Evolutionary conservation across 2,113 vertebrate species (phyloP).

Genomic region (Pomatostomus ruficeps): DNA sequence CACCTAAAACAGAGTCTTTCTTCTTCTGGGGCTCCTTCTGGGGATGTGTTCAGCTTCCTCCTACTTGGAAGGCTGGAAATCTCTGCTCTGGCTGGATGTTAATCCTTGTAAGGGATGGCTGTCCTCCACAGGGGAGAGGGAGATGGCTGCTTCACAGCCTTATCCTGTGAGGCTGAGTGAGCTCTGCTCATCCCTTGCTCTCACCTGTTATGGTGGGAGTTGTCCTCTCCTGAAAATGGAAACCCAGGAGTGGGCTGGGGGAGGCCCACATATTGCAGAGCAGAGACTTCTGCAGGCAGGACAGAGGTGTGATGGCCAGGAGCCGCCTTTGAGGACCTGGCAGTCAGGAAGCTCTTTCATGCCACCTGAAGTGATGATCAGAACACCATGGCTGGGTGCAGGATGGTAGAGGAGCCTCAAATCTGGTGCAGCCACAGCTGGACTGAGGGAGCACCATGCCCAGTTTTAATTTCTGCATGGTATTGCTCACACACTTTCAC

Average conservation of each 20-base stretch:
- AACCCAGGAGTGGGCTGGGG: neutral
- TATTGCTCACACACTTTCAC: rapidly evolving
- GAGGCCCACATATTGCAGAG: neutral
- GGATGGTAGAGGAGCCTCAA: neutral
- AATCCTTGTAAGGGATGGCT: neutral
- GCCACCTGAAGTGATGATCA: neutral
- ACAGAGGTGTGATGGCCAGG: neutral
- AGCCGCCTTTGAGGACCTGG: neutral
- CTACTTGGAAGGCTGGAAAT: neutral
- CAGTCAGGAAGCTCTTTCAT: neutral
- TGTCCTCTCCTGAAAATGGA: neutral
- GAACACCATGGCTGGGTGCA: neutral
- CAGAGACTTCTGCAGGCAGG: neutral
- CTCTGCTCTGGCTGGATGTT: neutral
- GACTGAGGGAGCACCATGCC: neutral
- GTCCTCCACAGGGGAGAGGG: neutral
- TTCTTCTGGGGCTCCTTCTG: neutral
- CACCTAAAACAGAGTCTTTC: neutral
- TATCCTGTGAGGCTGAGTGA: neutral
- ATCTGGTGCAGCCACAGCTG: neutral
- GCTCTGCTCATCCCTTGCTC: neutral
- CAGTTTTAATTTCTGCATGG: neutral
- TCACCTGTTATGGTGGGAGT: neutral
- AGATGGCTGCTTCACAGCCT: neutral
- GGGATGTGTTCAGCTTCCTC: neutral